Base-by-base conservation (phyloP, 2,797 vertebrate genomes). In the Perodicticus potto region DNA sequence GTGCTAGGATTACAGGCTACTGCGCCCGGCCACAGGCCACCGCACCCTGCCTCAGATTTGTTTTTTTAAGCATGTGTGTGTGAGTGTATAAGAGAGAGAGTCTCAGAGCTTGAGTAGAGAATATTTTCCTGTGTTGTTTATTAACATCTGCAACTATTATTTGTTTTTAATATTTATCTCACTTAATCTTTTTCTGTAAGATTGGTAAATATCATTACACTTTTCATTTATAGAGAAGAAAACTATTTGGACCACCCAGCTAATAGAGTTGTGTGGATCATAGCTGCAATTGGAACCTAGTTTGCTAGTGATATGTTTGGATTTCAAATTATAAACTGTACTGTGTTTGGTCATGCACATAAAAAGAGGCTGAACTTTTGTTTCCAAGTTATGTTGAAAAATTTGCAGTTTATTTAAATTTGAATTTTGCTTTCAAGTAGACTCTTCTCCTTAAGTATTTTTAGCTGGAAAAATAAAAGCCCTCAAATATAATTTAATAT, bases 331-430 rank as follows among this genome's bases (percentile, higher is more conserved):
- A 87, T 72, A 80, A 89, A 95, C 83, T 65, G 12, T 86, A 49
- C 45, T 27, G 12, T 89, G 34, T 65, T 96, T 87, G 72, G 63
- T 93, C 80, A 91, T 97, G 16, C 14, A 92, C 22, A 55, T 94
- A 61, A 84, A 93, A 89, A 83, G 74, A 93, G 43, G 17, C 43
- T 89, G 80, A 93, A 63, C 63, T 89, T 63, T 72, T 59, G 8
- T 92, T 93, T 85, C 73, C 34, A 91, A 40, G 61, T 96, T 86
- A 77, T 95, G 90, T 78, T 91, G 82, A 94, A 43, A 96, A 95
- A 67, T 89, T 89, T 89, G 87, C 22, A 95, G 55, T 78, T 94
- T 89, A 96, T 92, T 97, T 95, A 95, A 96, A 96, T 95, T 93
- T 92, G 76, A 67, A 82, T 87, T 67, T 96, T 86, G 16, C 73